Evolutionary conservation across 2,888 invertebrate species (phyloP), one percentile per base, ranked within the genome.

Genomic region (Eudasyphora cyanicolor): DNA sequence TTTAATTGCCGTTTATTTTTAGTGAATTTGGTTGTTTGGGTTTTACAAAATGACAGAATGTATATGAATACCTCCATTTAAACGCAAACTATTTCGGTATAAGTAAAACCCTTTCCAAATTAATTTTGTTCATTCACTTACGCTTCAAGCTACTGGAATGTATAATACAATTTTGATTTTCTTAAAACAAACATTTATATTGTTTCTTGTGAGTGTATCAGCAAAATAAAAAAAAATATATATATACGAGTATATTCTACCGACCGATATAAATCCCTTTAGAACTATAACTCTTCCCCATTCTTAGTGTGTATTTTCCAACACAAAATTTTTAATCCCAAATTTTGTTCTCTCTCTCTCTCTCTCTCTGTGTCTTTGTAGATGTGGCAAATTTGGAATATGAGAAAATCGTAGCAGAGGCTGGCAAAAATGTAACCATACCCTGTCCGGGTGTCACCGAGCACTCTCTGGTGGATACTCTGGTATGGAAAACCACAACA

Each of bases 371-470:
- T 32, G 54, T 49, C 69, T 62, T 84, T 88, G 79, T 94, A 95
- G 95, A 95, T 92, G 93, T 94, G 86, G 93, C 94, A 87, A 93
- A 93, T 88, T 92, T 94, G 84, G 93, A 93, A 87, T 92, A 94
- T 86, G 93, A 94, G 87, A 94, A 93, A 86, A 93, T 94, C 86
- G 92, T 93, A 86, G 93, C 94, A 76, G 94, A 94, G 89, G 95
- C 95, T 60, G 95, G 95, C 76, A 93, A 93, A 87, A 95, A 95
- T 92, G 93, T 94, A 86, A 94, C 95, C 82, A 91, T 95, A 87
- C 92, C 94, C 80, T 95, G 95, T 92, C 95, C 95, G 42, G 95
- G 95, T 51, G 94, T 95, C 84, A 94, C 94, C 87, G 95, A 95
- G 91, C 94, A 94, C 87, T 94, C 95, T 49, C 90, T 95, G 87